Evolutionary conservation across 1,140 invertebrate species (phyloP).

Genomic region (Brachionus plicatilis): DNA sequence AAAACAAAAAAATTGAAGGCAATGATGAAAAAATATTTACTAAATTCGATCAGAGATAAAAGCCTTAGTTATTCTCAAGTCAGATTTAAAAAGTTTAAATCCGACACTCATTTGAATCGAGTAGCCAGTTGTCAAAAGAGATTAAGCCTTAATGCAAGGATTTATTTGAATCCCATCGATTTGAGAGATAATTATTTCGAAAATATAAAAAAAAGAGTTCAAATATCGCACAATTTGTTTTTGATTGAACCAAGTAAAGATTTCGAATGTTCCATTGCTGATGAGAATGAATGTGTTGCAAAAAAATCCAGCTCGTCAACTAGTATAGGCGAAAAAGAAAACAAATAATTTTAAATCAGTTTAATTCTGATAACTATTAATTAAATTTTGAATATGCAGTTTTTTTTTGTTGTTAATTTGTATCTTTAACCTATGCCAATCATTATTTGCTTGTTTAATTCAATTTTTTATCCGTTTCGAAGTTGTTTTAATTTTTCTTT

Average conservation of each 20-base stretch:
- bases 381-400: background rate
- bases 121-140: background rate
- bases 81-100: background rate
- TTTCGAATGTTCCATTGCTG: background rate
- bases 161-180: background rate
- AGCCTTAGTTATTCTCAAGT: background rate
- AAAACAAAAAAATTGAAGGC: background rate
- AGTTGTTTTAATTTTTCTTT: background rate
- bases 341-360: background rate
- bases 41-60: background rate
- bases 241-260: background rate
- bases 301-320: background rate
- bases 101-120: background rate
- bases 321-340: background rate
- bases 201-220: background rate
- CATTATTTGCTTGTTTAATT: background rate
- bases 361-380: background rate
- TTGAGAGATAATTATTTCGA: background rate
- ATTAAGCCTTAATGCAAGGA: background rate
- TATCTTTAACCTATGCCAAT: background rate
- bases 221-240: background rate
- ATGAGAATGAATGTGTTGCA: background rate
- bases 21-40: slow-evolving; percentile 17
- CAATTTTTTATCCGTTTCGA: background rate
- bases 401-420: background rate